phyloP scores from a whole-genome alignment of 2,797 vertebrate species.

The Oryzias sinensis region DNA sequence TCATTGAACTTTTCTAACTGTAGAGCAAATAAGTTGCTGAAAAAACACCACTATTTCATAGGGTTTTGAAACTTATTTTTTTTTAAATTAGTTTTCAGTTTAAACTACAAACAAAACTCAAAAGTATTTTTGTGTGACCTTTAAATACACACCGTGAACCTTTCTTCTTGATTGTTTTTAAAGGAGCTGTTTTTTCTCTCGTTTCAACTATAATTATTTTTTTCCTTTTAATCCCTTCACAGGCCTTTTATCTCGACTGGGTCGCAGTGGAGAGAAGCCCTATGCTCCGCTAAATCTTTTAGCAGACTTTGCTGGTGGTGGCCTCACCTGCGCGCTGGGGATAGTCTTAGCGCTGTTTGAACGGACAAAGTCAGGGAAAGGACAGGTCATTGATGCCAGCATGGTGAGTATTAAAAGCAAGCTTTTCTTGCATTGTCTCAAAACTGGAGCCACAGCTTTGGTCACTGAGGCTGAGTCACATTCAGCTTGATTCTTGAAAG shows the following conservation, averaged over 20 bases:
- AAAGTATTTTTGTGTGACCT: too few relatives aligned
- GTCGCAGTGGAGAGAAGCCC: constrained; percentile 84
- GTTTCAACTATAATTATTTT: background rate
- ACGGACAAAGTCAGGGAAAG: constrained; percentile 84
- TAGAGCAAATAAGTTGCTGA: too few relatives aligned
- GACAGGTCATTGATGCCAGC: constrained; percentile 89
- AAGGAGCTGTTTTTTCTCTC: background rate
- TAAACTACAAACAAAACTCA: too few relatives aligned
- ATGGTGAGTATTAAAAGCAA: constrained; percentile 81
- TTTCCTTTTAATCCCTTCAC: constrained; percentile 12
- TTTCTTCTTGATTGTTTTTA: background rate
- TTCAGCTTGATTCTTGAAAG: background rate
- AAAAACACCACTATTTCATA: too few relatives aligned
- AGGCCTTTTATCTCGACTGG: constrained; percentile 91
- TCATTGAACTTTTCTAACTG: too few relatives aligned
- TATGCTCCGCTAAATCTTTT: constrained; percentile 86
- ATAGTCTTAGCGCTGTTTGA: constrained; percentile 87
- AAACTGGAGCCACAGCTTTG: background rate
- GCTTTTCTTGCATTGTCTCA: background rate
- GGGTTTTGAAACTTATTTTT: too few relatives aligned
- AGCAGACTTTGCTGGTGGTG: constrained; percentile 91
- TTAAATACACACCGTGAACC: background rate
- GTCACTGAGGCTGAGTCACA: background rate
- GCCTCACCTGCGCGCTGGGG: constrained; percentile 86
- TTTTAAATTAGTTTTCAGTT: too few relatives aligned